Evolutionary conservation across 2,113 vertebrate species (phyloP), one percentile per base, ranked within the genome.

Genomic region (Toxotes chatareus): DNA sequence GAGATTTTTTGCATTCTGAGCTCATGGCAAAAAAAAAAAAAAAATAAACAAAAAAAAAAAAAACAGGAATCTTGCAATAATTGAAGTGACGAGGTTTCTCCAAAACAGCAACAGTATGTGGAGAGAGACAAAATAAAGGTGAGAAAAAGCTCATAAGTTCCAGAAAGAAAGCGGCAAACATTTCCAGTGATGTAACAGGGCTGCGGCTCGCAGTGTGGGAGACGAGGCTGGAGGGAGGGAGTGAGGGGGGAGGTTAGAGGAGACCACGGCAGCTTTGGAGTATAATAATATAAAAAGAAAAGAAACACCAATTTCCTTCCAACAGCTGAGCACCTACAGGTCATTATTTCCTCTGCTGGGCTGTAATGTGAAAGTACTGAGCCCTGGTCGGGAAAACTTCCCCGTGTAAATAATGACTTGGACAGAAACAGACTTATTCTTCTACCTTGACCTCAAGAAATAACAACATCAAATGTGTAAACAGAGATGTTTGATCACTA

Each of bases 281-380:
- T 94, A 92, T 94, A 95, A 96, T 95, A 94, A 86, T 82, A 87
- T 70, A 82, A 86, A 75, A 31, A 79, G 47, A 87, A 88, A 77
- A 83, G 84, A 91, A 90, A 91, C 83, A 89, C 93, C 89, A 96
- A 91, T 96, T 96, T 97, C 89, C 93, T 96, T 94, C 85, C 85
- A 90, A 92, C 93, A 94, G 94, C 91, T 94, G 92, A 95, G 93
- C 91, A 95, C 93, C 94, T 93, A 94, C 87, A 94, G 92, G 94
- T 94, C 92, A 91, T 95, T 95, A 94, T 95, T 95, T 95, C 94
- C 93, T 95, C 91, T 86, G 88, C 82, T 51, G 76, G 77, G 76
- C 86, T 86, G 84, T 56, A 88, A 92, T 91, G 86, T 60, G 64
- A 86, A 92, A 92, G 86, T 92, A 86, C 75, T 12, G 1, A 79